Evolutionary conservation across 2,797 vertebrate genomes (phyloP).

Genomic region (Sebastes iracundus): DNA sequence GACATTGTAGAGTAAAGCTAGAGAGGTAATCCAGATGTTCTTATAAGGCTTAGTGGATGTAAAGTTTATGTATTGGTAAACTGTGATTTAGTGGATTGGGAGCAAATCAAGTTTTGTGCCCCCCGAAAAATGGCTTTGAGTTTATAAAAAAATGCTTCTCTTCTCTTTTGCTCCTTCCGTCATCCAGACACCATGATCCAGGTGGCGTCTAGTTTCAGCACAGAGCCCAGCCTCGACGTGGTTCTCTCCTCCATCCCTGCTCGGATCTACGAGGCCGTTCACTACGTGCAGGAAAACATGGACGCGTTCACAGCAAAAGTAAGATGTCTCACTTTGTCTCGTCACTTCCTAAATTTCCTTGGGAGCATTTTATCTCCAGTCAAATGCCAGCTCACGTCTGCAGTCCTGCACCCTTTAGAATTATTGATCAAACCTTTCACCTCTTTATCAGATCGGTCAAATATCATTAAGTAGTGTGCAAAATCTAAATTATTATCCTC

Average conservation of each 20-base stretch:
- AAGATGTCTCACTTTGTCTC: not conserved
- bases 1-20: not conserved
- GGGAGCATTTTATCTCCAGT: not conserved
- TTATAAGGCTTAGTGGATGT: not conserved
- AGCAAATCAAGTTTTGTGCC: not conserved
- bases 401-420: not conserved
- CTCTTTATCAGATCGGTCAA: not conserved
- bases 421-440: not conserved
- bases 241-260: constrained; percentile 87
- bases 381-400: not conserved
- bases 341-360: not conserved
- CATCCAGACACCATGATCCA: constrained; percentile 88
- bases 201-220: constrained; percentile 89
- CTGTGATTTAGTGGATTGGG: not conserved
- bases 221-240: constrained; percentile 85
- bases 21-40: not conserved
- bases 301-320: constrained; percentile 88
- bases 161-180: not conserved
- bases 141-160: not conserved
- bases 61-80: not conserved
- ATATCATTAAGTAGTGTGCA: not conserved
- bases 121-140: not conserved
- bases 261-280: constrained; percentile 88
- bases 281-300: constrained; percentile 87
- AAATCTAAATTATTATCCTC: not conserved